Evolutionary conservation across 2,113 vertebrate species (phyloP).

Genomic region (Callaeas wilsoni): DNA sequence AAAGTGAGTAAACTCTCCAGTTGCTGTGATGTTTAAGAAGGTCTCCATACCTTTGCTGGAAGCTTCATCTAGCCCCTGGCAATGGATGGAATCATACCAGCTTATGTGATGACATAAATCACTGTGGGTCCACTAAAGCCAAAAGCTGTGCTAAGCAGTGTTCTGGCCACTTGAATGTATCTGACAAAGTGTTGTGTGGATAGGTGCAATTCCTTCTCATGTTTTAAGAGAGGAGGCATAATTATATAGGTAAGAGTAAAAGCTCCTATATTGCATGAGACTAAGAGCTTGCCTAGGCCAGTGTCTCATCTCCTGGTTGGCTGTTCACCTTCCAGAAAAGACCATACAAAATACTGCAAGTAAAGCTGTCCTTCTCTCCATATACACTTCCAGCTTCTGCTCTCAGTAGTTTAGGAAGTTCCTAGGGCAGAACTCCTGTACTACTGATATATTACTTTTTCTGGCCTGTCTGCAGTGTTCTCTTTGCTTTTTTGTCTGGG

Average conservation of each 20-base stretch:
- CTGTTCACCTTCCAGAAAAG: neutral
- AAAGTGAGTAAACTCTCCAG: neutral
- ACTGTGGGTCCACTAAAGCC: neutral
- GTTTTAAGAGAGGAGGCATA: neutral
- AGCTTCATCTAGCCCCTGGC: neutral
- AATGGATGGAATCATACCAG: neutral
- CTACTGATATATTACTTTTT: neutral
- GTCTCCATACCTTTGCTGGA: neutral
- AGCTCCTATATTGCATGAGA: neutral
- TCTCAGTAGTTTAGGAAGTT: neutral
- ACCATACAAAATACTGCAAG: neutral
- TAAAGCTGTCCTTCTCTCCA: neutral
- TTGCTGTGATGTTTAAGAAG: neutral
- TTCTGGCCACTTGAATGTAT: neutral
- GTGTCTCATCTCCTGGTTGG: neutral
- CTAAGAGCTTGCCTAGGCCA: neutral
- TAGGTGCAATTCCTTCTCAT: neutral
- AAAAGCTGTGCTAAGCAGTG: neutral
- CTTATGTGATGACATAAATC: neutral
- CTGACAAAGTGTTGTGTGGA: neutral
- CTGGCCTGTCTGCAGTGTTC: neutral
- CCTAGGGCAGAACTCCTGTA: neutral
- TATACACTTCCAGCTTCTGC: neutral
- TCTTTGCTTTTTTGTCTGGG: neutral
- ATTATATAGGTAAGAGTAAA: neutral